Percentiles rank a stretch among this genome's conserved stretches.
Conservation (phyloP, 2,888 invertebrate species). For the Rugalucina vietnamica region DNA sequence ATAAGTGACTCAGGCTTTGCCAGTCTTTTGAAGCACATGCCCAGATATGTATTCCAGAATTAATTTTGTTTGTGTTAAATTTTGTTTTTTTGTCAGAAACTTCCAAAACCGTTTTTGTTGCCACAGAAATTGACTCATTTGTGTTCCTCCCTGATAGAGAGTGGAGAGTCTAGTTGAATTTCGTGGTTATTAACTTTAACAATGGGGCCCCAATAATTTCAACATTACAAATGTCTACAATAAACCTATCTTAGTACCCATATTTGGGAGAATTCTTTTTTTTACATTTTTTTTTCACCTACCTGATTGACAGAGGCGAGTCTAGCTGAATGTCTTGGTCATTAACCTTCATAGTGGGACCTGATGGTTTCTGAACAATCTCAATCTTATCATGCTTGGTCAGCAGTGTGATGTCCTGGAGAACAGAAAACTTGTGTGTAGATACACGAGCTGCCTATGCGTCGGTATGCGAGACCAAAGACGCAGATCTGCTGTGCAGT, state of each 20-base stretch:
- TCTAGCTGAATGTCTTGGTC: slow-evolving; percentile 8
- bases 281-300: no score
- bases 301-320: slow-evolving; percentile 15
- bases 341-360: slow-evolving; percentile 25
- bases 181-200: slow-evolving; percentile 33
- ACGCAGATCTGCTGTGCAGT: no score
- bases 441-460: background rate
- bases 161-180: slow-evolving; percentile 1
- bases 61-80: no score
- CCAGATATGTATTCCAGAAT: no score
- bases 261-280: background rate
- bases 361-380: slow-evolving; percentile 20
- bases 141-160: slow-evolving; percentile 6
- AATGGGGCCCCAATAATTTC: no score
- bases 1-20: no score
- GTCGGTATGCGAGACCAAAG: no score
- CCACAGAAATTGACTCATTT: background rate
- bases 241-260: background rate
- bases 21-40: no score
- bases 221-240: no score
- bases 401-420: slow-evolving; percentile 33
- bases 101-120: background rate
- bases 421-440: background rate
- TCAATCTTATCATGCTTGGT: slow-evolving; percentile 42
- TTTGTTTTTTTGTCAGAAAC: no score